A percentile compares a stretch with the other conserved stretches of the same genome.
phyloP scores from a whole-genome alignment of 2,113 vertebrate genomes.

The Ornithorhynchus anatinus region DNA sequence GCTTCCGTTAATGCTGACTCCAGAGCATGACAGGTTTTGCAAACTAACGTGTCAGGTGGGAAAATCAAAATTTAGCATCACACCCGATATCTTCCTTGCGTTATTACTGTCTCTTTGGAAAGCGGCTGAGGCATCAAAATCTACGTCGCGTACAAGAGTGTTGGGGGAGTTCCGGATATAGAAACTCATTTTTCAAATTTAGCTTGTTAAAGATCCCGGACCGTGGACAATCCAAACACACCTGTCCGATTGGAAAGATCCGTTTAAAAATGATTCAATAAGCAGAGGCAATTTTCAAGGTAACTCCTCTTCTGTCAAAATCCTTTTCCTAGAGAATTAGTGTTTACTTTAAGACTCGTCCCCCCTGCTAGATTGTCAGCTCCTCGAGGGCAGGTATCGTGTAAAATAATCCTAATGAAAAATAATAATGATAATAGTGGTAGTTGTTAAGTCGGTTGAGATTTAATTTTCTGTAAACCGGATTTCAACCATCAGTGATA shows the following conservation, averaged over 20 bases:
- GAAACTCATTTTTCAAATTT: constrained; percentile 21
- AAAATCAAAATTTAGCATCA: constrained; percentile 35
- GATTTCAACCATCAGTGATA: no score
- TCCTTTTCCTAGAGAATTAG: constrained; percentile 6
- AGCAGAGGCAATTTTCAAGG: constrained; percentile 16
- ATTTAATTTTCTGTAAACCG: no score
- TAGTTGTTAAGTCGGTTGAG: no score
- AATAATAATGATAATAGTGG: no score
- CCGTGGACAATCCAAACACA: constrained; percentile 10
- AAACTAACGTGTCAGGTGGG: constrained; percentile 34
- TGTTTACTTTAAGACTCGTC: no score
- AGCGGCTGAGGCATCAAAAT: neutral
- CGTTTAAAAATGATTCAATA: constrained; percentile 11
- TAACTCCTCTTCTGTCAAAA: neutral
- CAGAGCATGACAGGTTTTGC: constrained; percentile 24
- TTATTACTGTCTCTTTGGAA: constrained; percentile 23
- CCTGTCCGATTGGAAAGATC: neutral
- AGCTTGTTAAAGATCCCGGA: constrained; percentile 1
- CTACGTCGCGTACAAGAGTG: neutral
- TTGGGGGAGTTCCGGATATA: neutral
- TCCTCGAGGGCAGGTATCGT: no score
- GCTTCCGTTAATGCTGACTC: constrained; percentile 26
- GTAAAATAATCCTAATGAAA: no score
- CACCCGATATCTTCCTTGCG: neutral
- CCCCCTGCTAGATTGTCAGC: no score